These are phyloP conservation scores for Epiblema foenella DNA, from an alignment of 2,888 invertebrate species.

Conservation along the genomic window DNA sequence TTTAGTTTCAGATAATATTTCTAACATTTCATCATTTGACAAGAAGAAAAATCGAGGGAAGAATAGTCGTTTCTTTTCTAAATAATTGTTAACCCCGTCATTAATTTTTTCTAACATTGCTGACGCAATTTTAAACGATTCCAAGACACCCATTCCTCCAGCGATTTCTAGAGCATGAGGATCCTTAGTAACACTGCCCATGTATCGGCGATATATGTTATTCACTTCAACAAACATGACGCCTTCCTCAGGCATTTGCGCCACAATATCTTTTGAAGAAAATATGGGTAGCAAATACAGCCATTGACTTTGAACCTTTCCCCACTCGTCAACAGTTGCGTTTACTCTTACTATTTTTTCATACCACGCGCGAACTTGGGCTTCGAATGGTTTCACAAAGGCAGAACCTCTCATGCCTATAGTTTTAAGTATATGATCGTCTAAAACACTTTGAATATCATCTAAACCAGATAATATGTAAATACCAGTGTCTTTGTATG, in stretches of 20 bases:
- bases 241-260: slow-evolving; percentile 94
- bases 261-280: slow-evolving; percentile 93
- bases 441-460: slow-evolving; percentile 91
- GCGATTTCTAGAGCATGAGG: slow-evolving; percentile 88
- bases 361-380: slow-evolving; percentile 89
- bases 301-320: slow-evolving; percentile 94
- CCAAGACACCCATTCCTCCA: slow-evolving; percentile 87
- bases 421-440: slow-evolving; percentile 93
- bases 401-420: slow-evolving; percentile 94
- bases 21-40: slow-evolving; percentile 95
- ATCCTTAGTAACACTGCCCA: slow-evolving; percentile 86
- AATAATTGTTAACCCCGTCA: slow-evolving; percentile 92
- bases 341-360: slow-evolving; percentile 88
- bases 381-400: slow-evolving; percentile 93
- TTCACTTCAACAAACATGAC: slow-evolving; percentile 91
- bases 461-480: slow-evolving; percentile 89
- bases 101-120: slow-evolving; percentile 91
- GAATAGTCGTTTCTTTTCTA: slow-evolving; percentile 93
- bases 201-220: slow-evolving; percentile 87
- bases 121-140: slow-evolving; percentile 88
- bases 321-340: slow-evolving; percentile 92
- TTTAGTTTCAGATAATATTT: slow-evolving; percentile 95
- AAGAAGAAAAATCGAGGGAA: slow-evolving; percentile 96
- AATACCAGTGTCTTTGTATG: slow-evolving; percentile 90
- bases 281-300: slow-evolving; percentile 94